These are phyloP conservation scores for Amphipyra berbera DNA, from an alignment of 2,888 invertebrate species.

Conservation along the genomic window DNA sequence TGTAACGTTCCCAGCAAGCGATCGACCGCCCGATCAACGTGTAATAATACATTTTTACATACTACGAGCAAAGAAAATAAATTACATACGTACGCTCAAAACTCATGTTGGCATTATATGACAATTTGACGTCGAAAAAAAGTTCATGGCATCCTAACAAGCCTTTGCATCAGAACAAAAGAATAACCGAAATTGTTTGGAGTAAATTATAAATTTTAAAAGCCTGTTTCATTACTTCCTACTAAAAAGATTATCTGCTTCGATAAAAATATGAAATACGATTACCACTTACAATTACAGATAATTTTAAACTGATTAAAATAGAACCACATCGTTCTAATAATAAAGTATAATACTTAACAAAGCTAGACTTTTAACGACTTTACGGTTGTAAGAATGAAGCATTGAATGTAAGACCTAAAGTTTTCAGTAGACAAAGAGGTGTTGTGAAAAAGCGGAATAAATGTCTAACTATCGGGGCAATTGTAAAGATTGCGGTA, in stretches of 20 bases:
- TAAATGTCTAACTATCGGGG: constrained; percentile 42
- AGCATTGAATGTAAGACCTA: constrained; percentile 23
- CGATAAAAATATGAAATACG: constrained; percentile 42
- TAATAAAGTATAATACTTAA: constrained; percentile 25
- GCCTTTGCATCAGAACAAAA: constrained; percentile 36
- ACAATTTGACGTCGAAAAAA: constrained; percentile 56
- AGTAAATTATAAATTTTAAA: constrained; percentile 33
- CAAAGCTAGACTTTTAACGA: constrained; percentile 28
- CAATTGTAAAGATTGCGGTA: constrained; percentile 63
- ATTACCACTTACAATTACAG: constrained; percentile 38
- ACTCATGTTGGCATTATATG: constrained; percentile 59
- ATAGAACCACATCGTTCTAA: constrained; percentile 38
- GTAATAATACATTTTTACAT: constrained; percentile 78
- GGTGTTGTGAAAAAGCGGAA: constrained; percentile 31
- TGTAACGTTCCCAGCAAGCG: constrained; percentile 67
- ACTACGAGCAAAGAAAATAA: constrained; percentile 65
- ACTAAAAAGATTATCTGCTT: constrained; percentile 34
- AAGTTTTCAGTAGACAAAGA: constrained; percentile 35
- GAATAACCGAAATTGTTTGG: constrained; percentile 28
- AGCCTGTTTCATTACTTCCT: constrained; percentile 38
- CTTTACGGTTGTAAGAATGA: constrained; percentile 20
- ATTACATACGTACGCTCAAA: constrained; percentile 62
- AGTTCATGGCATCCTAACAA: constrained; percentile 38
- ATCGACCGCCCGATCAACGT: constrained; percentile 70
- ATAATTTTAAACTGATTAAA: constrained; percentile 44